Evolutionary conservation across 2,113 vertebrate species (phyloP).

Genomic region (Entelurus aequoreus): DNA sequence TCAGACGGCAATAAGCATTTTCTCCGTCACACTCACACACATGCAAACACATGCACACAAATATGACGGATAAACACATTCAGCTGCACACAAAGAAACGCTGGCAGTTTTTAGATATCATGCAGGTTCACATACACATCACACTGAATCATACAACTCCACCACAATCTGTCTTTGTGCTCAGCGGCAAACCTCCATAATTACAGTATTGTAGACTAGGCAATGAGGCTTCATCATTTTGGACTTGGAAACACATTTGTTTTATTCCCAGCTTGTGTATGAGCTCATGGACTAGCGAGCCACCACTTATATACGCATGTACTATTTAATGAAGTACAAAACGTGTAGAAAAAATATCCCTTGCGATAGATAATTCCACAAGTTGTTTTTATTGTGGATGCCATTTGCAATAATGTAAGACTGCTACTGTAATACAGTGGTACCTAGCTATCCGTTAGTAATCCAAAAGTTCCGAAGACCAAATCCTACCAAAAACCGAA

Average conservation of each 20-base stretch:
- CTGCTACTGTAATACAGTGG: too few species aligned
- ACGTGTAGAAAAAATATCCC: too few species aligned
- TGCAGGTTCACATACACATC: constrained; percentile 35
- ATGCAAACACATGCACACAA: constrained; percentile 7
- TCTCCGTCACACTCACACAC: constrained; percentile 13
- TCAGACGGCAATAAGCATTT: constrained; percentile 33
- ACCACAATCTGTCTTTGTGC: constrained; percentile 40
- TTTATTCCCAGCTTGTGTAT: constrained; percentile 28
- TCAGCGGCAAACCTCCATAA: constrained; percentile 37
- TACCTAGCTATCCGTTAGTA: too few species aligned
- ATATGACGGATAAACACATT: constrained; percentile 2
- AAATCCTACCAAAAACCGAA: too few species aligned
- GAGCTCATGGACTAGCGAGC: background rate
- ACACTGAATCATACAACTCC: constrained; percentile 11
- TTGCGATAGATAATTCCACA: too few species aligned
- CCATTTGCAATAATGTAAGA: too few species aligned
- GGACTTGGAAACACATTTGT: constrained; percentile 36
- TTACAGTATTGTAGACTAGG: constrained; percentile 44
- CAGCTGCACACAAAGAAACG: constrained; percentile 12
- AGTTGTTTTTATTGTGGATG: too few species aligned
- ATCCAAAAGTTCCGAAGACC: too few species aligned
- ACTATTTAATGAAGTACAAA: too few species aligned
- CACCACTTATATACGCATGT: too few species aligned
- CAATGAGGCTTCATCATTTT: constrained; percentile 38
- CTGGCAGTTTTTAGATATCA: constrained; percentile 21